phyloP scores from a whole-genome alignment of 2,113 vertebrate genomes.

The Manacus vitellinus region DNA sequence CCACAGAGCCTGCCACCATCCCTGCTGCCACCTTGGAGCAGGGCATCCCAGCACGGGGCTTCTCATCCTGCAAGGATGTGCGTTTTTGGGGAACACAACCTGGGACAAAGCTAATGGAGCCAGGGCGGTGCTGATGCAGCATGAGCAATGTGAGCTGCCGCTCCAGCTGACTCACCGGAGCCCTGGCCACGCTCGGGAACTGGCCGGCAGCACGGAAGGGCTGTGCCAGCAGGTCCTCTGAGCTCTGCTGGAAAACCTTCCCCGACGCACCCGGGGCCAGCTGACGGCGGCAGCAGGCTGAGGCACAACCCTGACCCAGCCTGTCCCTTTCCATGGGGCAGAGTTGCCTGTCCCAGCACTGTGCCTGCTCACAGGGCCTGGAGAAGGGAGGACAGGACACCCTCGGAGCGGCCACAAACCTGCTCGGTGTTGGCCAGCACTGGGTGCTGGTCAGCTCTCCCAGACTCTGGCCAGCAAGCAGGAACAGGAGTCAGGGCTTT shows the following conservation, averaged over 20 bases:
- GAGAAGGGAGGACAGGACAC: background rate
- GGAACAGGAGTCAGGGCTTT: background rate
- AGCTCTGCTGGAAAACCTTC: background rate
- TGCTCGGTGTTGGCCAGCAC: accelerated
- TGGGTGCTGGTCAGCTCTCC: background rate
- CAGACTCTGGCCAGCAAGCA: background rate
- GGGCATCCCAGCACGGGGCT: background rate
- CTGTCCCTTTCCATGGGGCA: background rate
- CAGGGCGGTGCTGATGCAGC: background rate
- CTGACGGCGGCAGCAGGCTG: background rate
- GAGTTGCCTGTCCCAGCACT: background rate
- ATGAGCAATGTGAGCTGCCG: background rate
- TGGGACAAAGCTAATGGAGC: background rate
- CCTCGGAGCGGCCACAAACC: accelerated
- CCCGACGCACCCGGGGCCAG: accelerated
- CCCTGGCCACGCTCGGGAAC: accelerated
- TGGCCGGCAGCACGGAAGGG: background rate
- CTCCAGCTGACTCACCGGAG: background rate
- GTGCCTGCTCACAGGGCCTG: accelerated
- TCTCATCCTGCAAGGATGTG: accelerated
- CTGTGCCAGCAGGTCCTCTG: slow-evolving; percentile 1
- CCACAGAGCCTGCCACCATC: background rate
- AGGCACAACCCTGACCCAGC: background rate
- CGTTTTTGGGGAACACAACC: background rate
- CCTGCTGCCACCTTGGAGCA: background rate